Conservation (phyloP, 2,888 invertebrate genomes). For the Cancer borealis region DNA sequence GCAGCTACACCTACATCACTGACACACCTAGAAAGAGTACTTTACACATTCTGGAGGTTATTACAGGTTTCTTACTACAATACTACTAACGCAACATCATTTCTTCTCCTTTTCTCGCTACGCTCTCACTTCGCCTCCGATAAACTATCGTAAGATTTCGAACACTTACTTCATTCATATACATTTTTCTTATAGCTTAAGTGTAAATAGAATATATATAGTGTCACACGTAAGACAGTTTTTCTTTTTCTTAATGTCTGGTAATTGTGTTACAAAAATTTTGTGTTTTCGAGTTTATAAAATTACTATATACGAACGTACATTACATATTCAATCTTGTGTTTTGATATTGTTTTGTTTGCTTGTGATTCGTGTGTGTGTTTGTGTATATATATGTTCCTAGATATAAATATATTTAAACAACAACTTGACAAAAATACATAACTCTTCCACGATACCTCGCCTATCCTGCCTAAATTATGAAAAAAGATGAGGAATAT, state of each 20-base stretch:
- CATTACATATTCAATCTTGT: background rate
- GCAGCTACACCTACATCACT: conserved; percentile 24
- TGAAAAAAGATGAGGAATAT: background rate
- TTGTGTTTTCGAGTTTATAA: background rate
- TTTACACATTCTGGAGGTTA: conserved; percentile 39
- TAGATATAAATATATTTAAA: background rate
- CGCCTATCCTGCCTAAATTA: background rate
- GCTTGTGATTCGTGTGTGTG: background rate
- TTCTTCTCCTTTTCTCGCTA: background rate
- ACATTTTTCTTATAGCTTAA: background rate
- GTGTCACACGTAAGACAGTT: background rate
- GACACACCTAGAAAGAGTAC: conserved; percentile 41
- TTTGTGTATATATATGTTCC: background rate
- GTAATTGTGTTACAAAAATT: background rate
- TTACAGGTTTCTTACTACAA: conserved; percentile 28
- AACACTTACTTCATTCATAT: conserved; percentile 2
- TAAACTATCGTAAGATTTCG: background rate
- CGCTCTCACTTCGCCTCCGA: background rate
- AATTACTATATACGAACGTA: no score
- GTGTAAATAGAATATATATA: conserved; percentile 2
- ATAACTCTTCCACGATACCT: background rate
- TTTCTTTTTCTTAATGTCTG: background rate
- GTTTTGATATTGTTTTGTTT: background rate
- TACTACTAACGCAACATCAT: background rate
- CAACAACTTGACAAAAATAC: background rate